Conservation (phyloP, 2,888 invertebrate species). For the Malthinus flaveolus region DNA sequence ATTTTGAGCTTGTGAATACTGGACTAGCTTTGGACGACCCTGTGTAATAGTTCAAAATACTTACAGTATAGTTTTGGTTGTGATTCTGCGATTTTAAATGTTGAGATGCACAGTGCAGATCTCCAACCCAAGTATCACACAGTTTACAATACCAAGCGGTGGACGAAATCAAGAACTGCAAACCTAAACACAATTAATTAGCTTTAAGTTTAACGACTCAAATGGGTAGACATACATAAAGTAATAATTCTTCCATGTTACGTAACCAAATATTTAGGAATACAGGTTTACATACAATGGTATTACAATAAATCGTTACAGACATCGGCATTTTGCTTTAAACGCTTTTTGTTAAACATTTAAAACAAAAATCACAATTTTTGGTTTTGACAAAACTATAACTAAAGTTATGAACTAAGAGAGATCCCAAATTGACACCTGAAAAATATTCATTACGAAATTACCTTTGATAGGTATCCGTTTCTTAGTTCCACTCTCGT, state of each 20-base stretch:
- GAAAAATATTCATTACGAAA: constrained; percentile 17
- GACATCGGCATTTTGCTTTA: background rate
- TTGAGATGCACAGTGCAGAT: constrained; percentile 83
- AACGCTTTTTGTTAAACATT: constrained; percentile 17
- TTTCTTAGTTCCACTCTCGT: constrained; percentile 73
- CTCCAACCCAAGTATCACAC: constrained; percentile 86
- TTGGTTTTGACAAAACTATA: constrained; percentile 8
- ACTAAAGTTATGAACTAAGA: background rate
- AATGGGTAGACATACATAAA: constrained; percentile 23
- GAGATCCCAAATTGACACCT: background rate
- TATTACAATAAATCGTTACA: background rate
- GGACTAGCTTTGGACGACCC: no score
- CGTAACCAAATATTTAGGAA: background rate
- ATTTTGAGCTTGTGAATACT: no score
- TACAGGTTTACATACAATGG: constrained; percentile 2
- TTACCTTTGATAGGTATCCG: constrained; percentile 81
- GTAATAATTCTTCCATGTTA: constrained; percentile 18
- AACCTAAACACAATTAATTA: constrained; percentile 58
- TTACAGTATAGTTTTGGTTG: constrained; percentile 79
- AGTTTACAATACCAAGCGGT: constrained; percentile 90
- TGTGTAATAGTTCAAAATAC: constrained; percentile 42
- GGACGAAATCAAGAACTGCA: constrained; percentile 86
- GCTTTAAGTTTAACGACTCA: background rate
- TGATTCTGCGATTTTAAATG: constrained; percentile 81
- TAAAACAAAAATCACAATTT: constrained; percentile 25